Base-by-base conservation (phyloP, 2,113 vertebrate species). In the Phylloscopus trochilus region DNA sequence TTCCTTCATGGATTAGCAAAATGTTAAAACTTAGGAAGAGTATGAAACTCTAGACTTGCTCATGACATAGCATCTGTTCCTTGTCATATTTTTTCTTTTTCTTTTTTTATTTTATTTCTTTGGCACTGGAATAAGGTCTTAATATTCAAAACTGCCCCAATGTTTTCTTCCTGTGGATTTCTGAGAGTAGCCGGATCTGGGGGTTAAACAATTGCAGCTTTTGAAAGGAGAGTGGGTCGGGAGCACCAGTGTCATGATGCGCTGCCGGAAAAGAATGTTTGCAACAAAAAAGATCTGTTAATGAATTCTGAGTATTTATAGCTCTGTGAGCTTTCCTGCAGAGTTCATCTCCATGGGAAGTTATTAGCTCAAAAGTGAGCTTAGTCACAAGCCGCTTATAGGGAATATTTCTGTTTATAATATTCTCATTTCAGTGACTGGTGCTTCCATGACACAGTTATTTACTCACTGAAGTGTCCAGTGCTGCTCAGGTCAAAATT, bases 261-360 rank as follows among this genome's bases (percentile, higher is more conserved):
- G 19, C 77, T 81, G 91, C 86, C 84, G 39, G 96, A 93, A 96
- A 96, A 96, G 90, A 92, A 77, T 92, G 90, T 95, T 87, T 93
- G 67, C 44, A 91, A 80, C 93, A 92, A 92, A 90, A 90, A 96
- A 88, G 88, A 95, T 96, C 95, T 96, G 86, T 96, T 96, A 93
- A 96, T 97, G 94, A 93, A 95, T 96, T 94, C 93, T 27, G 80
- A 59, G 91, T 96, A 97, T 97, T 96, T 97, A 96, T 97, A 96
- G 95, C 92, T 75, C 86, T 75, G 80, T 67, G 93, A 95, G 91
- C 88, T 92, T 95, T 95, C 95, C 95, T 95, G 92, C 92, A 35
- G 95, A 91, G 93, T 94, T 90, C 77, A 82, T 95, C 85, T 92
- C 91, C 86, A 93, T 85, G 92, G 91, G 94, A 96, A 93, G 94